Evolutionary conservation across 1,140 invertebrate genomes (phyloP), one percentile per base, ranked within the genome.

Genomic region (Pygmarrhopalites habei): DNA sequence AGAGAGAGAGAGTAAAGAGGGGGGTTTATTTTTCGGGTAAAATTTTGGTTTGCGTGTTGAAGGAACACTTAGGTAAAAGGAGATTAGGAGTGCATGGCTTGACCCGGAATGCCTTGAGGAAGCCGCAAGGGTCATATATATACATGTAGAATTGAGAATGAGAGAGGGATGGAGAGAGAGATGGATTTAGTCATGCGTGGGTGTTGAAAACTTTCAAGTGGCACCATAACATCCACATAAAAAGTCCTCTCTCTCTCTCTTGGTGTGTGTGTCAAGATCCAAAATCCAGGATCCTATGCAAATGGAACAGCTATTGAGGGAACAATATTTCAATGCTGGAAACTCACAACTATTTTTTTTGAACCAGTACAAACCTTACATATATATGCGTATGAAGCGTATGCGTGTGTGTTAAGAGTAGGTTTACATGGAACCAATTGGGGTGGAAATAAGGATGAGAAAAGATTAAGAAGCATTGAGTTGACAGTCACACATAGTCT

Each of bases 261-360:
- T n/a, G n/a, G n/a, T n/a, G n/a, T n/a, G n/a, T n/a, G n/a, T n/a
- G n/a, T n/a, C n/a, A n/a, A n/a, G n/a, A n/a, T n/a, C n/a, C n/a
- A n/a, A n/a, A n/a, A n/a, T n/a, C n/a, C n/a, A n/a, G n/a, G n/a
- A n/a, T n/a, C 49, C 26, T 60, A 60, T 60, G 58, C 58, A 60
- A 60, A 60, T 60, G 44, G 29, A 41, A 60, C 58, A 46, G 47
- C 43, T 46, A 60, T 49, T 60, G 47, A 51, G 58, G 58, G 58
- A 60, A 60, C 57, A 58, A 58, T 58, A 58, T 58, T 43, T 41
- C 43, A 46, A 58, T 43, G 17, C 10, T 7, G 35, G 10, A 39
- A 39, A 39, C 35, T 10, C 7, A 7, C 35, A 39, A n/a, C n/a
- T n/a, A n/a, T n/a, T n/a, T n/a, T n/a, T n/a, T n/a, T n/a, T n/a